Conservation (phyloP, 2,113 vertebrate genomes). For the Lathamus discolor region DNA sequence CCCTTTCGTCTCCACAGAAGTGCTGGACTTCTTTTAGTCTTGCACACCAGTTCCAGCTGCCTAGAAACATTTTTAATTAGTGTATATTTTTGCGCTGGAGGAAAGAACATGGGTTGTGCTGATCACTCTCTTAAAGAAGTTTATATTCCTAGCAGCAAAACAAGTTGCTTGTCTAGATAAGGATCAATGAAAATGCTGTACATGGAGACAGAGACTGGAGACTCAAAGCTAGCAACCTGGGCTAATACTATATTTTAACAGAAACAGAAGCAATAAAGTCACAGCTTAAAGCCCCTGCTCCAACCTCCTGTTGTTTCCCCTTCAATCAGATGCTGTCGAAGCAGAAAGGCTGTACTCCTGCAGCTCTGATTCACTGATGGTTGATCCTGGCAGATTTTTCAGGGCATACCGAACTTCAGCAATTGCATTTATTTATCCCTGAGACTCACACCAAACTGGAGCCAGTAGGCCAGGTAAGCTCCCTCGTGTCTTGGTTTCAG, state of each 20-base stretch:
- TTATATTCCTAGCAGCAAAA: slow-evolving; percentile 56
- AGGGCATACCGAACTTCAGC: slow-evolving; percentile 73
- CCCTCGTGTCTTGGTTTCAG: slow-evolving; percentile 77
- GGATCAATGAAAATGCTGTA: slow-evolving; percentile 58
- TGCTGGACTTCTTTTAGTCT: neutral
- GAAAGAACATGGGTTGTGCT: slow-evolving; percentile 78
- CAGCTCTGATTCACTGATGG: slow-evolving; percentile 56
- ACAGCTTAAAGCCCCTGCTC: neutral
- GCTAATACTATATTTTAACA: slow-evolving; percentile 12
- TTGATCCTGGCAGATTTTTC: slow-evolving; percentile 77
- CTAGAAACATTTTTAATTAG: slow-evolving; percentile 61
- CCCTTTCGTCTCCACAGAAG: neutral
- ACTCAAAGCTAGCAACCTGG: neutral
- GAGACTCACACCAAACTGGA: slow-evolving; percentile 81
- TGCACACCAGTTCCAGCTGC: neutral
- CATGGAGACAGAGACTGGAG: neutral
- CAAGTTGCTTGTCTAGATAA: slow-evolving; percentile 27
- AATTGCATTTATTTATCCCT: slow-evolving; percentile 74
- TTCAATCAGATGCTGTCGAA: neutral
- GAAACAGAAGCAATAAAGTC: neutral
- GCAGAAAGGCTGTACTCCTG: neutral
- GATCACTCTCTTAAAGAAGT: slow-evolving; percentile 77
- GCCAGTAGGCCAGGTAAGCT: slow-evolving; percentile 77
- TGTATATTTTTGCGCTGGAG: slow-evolving; percentile 37
- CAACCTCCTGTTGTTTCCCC: neutral